A percentile compares a stretch with the other conserved stretches of the same genome.
Evolutionary conservation across 2,888 invertebrate genomes (phyloP).

Genomic region (Tridacna gigas): DNA sequence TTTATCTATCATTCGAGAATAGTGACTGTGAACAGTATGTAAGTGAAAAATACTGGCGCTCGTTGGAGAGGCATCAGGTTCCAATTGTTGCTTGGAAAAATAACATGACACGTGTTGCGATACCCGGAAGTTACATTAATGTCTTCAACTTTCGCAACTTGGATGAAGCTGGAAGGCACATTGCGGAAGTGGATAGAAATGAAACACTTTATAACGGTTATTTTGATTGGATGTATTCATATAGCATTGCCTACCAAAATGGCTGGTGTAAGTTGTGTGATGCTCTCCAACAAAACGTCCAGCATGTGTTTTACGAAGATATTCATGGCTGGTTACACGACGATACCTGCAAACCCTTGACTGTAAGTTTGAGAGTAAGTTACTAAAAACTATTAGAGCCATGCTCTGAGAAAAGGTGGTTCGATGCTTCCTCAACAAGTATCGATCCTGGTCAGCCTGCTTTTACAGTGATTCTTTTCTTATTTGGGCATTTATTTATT

Average conservation of each 20-base stretch:
- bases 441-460: no score
- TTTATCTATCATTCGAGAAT: slow-evolving; percentile 53
- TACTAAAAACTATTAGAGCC: no score
- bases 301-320: slow-evolving; percentile 42
- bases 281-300: slow-evolving; percentile 17
- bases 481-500: no score
- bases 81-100: slow-evolving; percentile 47
- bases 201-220: slow-evolving; percentile 46
- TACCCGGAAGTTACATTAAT: slow-evolving; percentile 50
- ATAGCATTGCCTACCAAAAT: slow-evolving; percentile 4
- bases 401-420: no score
- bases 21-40: slow-evolving; percentile 48
- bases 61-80: slow-evolving; percentile 30
- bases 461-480: no score
- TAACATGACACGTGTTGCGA: slow-evolving; percentile 28
- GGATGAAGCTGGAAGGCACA: slow-evolving; percentile 40
- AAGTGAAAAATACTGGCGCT: slow-evolving; percentile 52
- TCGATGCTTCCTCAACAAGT: no score
- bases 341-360: slow-evolving; percentile 35
- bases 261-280: slow-evolving; percentile 41
- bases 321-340: slow-evolving; percentile 42
- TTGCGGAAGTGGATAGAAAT: slow-evolving; percentile 46
- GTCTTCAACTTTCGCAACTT: slow-evolving; percentile 40
- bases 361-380: slow-evolving; percentile 23
- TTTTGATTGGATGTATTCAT: slow-evolving; percentile 43